Conservation (phyloP, 2,113 vertebrate genomes). For the Calyptommatus sinebrachiatus region DNA sequence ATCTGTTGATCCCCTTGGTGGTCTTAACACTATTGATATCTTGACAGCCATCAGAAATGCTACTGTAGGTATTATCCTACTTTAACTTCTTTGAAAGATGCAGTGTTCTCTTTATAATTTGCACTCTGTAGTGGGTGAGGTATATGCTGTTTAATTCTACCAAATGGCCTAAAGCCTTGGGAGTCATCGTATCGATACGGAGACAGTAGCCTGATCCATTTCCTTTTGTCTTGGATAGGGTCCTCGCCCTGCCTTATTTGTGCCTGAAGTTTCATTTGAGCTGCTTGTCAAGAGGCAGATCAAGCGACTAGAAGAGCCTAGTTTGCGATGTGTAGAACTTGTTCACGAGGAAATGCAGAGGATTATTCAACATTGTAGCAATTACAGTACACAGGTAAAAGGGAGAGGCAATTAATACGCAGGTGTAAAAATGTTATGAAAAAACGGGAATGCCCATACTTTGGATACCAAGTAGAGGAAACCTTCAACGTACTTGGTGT, state of each 20-base stretch:
- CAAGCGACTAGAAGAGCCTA: slow-evolving; percentile 95
- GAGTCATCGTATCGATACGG: not conserved
- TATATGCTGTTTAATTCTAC: not conserved
- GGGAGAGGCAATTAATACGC: not conserved
- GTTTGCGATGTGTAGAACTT: slow-evolving; percentile 94
- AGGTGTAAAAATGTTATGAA: not conserved
- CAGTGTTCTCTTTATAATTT: not conserved
- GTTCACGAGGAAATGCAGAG: slow-evolving; percentile 99
- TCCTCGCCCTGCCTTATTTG: slow-evolving; percentile 93
- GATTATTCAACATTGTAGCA: slow-evolving; percentile 98
- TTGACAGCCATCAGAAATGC: slow-evolving; percentile 98
- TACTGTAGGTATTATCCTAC: slow-evolving; percentile 79
- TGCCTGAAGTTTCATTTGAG: slow-evolving; percentile 97
- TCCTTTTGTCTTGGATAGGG: slow-evolving; percentile 73
- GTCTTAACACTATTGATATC: slow-evolving; percentile 95
- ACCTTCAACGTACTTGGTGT: no score
- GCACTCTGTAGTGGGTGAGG: not conserved
- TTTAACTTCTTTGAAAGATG: not conserved
- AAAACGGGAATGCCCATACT: not conserved
- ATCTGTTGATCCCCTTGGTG: slow-evolving; percentile 93
- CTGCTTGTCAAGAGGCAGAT: slow-evolving; percentile 94
- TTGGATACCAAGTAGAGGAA: not conserved
- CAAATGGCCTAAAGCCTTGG: not conserved
- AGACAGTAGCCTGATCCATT: not conserved
- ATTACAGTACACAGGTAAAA: slow-evolving; percentile 95